Percentiles rank a stretch among this genome's conserved stretches.
Evolutionary conservation across 2,797 vertebrate genomes (phyloP).

Genomic region (Pogonophryne albipinna): DNA sequence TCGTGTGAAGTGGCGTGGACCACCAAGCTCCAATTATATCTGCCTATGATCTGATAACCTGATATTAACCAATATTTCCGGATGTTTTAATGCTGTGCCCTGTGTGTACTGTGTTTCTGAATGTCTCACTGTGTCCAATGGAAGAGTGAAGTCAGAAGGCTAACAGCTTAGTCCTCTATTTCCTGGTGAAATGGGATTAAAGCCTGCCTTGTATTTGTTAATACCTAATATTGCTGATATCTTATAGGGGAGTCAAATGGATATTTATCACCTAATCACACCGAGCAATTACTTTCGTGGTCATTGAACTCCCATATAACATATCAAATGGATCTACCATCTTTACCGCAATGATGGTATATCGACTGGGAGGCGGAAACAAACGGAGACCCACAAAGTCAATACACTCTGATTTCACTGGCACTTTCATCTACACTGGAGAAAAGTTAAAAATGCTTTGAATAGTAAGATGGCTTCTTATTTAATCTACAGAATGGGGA

Average conservation of each 20-base stretch:
- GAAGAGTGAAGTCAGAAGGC: conserved; percentile 88
- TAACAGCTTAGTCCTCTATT: conserved; percentile 80
- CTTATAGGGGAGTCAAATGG: conserved; percentile 76
- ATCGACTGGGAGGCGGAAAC: conserved; percentile 60
- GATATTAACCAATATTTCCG: conserved; percentile 17
- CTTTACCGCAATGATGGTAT: conserved; percentile 74
- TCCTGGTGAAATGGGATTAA: conserved; percentile 84
- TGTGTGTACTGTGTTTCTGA: conserved; percentile 38
- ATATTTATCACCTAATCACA: background rate
- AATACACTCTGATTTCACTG: conserved; percentile 84
- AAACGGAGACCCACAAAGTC: conserved; percentile 3
- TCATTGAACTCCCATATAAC: conserved; percentile 76
- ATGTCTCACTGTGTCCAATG: conserved; percentile 77
- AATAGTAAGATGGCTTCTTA: conserved; percentile 70
- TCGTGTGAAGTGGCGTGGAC: no score
- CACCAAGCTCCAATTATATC: no score
- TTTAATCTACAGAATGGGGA: conserved; percentile 79
- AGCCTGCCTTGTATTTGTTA: conserved; percentile 73
- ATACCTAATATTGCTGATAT: conserved; percentile 62
- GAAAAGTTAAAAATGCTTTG: conserved; percentile 62
- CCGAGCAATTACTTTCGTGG: background rate
- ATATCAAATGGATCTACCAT: conserved; percentile 66
- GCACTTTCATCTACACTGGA: conserved; percentile 83
- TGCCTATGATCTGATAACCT: no score
- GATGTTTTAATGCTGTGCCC: conserved; percentile 24